Base-by-base conservation (phyloP, 2,113 vertebrate species). In the Coptodon rendalli region DNA sequence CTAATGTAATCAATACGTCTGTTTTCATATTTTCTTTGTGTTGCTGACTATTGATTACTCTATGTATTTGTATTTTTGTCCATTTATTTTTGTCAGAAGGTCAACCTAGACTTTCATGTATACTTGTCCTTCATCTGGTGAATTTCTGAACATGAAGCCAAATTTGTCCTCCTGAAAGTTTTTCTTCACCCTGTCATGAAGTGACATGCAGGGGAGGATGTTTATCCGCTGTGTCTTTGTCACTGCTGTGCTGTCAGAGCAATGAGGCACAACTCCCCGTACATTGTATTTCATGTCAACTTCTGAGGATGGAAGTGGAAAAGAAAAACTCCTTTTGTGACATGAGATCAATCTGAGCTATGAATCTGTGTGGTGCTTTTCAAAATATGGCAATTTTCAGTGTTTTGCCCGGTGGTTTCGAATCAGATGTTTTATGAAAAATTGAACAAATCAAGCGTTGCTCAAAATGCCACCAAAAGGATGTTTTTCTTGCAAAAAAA, bases 211-310 rank as follows among this genome's bases (percentile, higher is more conserved):
- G 73, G 24, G 17, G 86, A 84, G 86, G 81, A 92, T 91, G 90
- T 87, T 93, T 92, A 91, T 83, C 88, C 10, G 36, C 73, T 87
- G 59, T 79, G 88, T 92, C 90, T 92, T 76, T 89, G 82, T 93
- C 89, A 61, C 82, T 71, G 79, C 89, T 29, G 11, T 45, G 82
- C 92, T 93, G 93, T 95, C 94, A 92, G 84, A 89, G 88, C 93
- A 83, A 82, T 89, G 86, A 89, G 68, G 68, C 89, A 50, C 86
- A 83, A 54, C 83, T 81, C 22, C 52, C 81, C 29, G 29, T 81
- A 31, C 88, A 43, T 22, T 29, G 85, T 56, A 86, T 93, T 87
- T 94, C 91, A 93, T 94, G 94, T 94, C 91, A 91, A 56, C 87
- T 90, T 89, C 88, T 45, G 61, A 61, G 82, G 38, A 80, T n/a